phyloP scores from a whole-genome alignment of 2,113 vertebrate genomes.

The Epinephelus fuscoguttatus region DNA sequence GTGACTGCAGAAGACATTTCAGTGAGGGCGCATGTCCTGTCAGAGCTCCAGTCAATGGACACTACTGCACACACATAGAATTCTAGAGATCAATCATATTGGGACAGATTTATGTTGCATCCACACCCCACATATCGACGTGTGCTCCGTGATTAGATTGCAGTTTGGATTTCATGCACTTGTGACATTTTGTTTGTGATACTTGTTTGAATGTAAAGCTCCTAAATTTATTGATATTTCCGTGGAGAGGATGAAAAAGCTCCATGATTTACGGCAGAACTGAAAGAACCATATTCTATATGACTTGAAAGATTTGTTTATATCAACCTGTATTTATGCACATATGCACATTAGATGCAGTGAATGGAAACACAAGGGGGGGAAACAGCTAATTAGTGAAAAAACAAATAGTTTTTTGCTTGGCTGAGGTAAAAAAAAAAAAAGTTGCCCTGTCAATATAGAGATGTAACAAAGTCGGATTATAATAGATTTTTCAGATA shows the following conservation, averaged over 20 bases:
- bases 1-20: conserved; percentile 62
- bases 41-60: conserved; percentile 20
- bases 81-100: conserved; percentile 15
- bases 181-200: not conserved
- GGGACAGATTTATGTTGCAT: conserved; percentile 26
- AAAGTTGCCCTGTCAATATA: not conserved
- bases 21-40: conserved; percentile 1
- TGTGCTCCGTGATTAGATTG: not conserved
- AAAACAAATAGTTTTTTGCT: not conserved
- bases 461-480: not conserved
- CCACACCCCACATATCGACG: not conserved
- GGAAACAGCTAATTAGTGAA: not conserved
- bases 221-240: not conserved
- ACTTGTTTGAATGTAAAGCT: not conserved
- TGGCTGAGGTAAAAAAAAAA: not conserved
- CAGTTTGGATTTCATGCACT: not conserved
- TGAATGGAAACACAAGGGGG: not conserved
- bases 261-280: not conserved
- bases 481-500: not conserved
- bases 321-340: not conserved
- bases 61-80: conserved; percentile 1
- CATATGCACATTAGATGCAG: not conserved
- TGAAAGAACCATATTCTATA: not conserved
- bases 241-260: not conserved
- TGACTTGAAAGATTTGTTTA: not conserved